These are phyloP conservation scores for Drosophila suzukii DNA, from an alignment of 1,140 invertebrate species.

Conservation along the genomic window DNA sequence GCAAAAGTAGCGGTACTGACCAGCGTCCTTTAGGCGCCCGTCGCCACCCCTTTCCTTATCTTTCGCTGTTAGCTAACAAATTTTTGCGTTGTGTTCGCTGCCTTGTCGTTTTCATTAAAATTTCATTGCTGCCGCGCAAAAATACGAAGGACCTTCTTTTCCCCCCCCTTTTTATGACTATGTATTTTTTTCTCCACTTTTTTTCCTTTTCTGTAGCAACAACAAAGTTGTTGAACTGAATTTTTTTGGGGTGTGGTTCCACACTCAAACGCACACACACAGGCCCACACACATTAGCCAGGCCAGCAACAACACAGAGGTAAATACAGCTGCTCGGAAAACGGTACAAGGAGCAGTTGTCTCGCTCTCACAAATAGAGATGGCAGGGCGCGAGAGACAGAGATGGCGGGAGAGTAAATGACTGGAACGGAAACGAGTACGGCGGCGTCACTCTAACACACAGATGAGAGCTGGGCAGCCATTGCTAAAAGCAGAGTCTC, in stretches of 20 bases:
- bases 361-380: constrained; percentile 32
- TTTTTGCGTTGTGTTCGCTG: constrained; percentile 64
- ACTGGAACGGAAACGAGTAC: neutral
- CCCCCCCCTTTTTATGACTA: constrained; percentile 12
- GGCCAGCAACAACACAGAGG: constrained; percentile 67
- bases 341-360: constrained; percentile 4
- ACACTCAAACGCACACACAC: constrained; percentile 35
- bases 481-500: constrained; percentile 61
- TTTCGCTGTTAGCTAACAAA: constrained; percentile 54
- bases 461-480: constrained; percentile 25
- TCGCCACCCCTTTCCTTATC: constrained; percentile 24
- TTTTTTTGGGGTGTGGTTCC: constrained; percentile 74
- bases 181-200: constrained; percentile 11
- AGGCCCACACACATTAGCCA: neutral
- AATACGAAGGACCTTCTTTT: constrained; percentile 47
- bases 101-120: constrained; percentile 78
- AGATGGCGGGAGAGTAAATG: neutral
- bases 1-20: constrained; percentile 21
- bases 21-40: constrained; percentile 27
- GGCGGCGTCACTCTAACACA: constrained; percentile 30
- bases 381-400: neutral
- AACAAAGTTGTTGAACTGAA: constrained; percentile 68
- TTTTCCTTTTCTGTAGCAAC: constrained; percentile 12
- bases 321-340: constrained; percentile 67
- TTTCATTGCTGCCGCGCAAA: constrained; percentile 75